Evolutionary conservation across 2,113 vertebrate genomes (phyloP).

Genomic region (Rattus rattus): DNA sequence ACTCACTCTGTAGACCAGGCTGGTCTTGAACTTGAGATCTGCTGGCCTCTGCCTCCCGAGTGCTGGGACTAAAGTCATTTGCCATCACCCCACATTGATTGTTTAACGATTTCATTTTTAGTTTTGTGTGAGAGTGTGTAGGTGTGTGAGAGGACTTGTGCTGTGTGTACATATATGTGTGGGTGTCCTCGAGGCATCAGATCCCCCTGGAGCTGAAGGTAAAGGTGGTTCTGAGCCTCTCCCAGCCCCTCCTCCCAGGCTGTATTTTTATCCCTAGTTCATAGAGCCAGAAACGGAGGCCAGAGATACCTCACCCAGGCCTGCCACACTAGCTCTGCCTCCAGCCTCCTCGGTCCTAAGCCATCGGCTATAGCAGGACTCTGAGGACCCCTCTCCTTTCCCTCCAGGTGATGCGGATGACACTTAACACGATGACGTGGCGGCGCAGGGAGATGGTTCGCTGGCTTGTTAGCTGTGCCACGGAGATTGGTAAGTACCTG

Average conservation of each 20-base stretch:
- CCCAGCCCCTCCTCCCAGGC: background rate
- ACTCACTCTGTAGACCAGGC: background rate
- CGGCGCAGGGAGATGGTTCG: conserved; percentile 83
- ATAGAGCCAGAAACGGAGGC: background rate
- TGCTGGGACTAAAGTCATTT: background rate
- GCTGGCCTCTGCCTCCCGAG: background rate
- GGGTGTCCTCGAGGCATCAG: background rate
- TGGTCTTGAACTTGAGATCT: background rate
- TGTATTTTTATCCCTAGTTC: background rate
- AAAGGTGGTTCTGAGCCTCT: background rate
- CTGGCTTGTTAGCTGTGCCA: conserved; percentile 83
- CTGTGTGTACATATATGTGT: background rate
- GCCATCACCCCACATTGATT: background rate
- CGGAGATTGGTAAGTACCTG: conserved; percentile 83
- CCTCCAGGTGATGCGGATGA: conserved; percentile 84
- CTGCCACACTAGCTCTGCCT: background rate
- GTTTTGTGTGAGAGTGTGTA: background rate
- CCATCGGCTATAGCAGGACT: background rate
- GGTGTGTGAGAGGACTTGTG: background rate
- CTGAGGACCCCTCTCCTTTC: accelerated
- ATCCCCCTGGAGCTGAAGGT: background rate
- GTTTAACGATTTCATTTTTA: background rate
- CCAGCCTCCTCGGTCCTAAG: background rate
- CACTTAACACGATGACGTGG: conserved; percentile 84
- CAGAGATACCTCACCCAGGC: background rate